Base-by-base conservation (phyloP, 2,797 vertebrate species). In the Parambassis ranga region DNA sequence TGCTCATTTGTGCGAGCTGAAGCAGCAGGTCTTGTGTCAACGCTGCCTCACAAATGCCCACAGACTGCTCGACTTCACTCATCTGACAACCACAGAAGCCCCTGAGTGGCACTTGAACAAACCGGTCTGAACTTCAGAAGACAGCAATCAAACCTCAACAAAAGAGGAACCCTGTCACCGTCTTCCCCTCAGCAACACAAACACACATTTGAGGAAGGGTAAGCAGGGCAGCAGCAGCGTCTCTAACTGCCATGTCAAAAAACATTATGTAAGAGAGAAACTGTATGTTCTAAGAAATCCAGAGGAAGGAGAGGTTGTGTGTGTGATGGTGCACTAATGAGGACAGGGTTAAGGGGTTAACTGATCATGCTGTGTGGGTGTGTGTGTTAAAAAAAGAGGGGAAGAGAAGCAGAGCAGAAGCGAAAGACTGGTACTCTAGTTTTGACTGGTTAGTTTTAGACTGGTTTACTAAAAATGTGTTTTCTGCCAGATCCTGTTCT, bases 21-120 rank as follows among this genome's bases (percentile, higher is more conserved):
- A 48, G 46, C 31, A 7, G 37, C 7, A 16, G 2, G 4, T 35
- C 6, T 15, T 1, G 16, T 46, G 48, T 42, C 28, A 22, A 10
- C 18, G 35, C 33, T 3, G 36, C 39, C 20, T 60, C 49, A 33
- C 23, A n/a, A n/a, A n/a, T n/a, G 6, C 38, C 32, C 62, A 22
- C 48, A 33, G 41, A 22, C 58, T 11, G 22, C 36, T 67, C 4
- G 5, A 26, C 37, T 52, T 42, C 3, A 5, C 41, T 33, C 24
- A 3, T 33, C 49, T 60, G 57, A 74, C 70, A 66, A 35, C 11
- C 11, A 2, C 44, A 59, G 42, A 59, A 22, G 38, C 26, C 50
- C 3, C 39, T 66, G 79, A 84, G 57, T 71, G 70, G 27, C 83
- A 81, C 65, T 69, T 74, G 52, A 75, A 69, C 72, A 82, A 84